A percentile compares a stretch with the other conserved stretches of the same genome.
Evolutionary conservation across 2,888 invertebrate species (phyloP).

Genomic region (Drosophila eohydei): DNA sequence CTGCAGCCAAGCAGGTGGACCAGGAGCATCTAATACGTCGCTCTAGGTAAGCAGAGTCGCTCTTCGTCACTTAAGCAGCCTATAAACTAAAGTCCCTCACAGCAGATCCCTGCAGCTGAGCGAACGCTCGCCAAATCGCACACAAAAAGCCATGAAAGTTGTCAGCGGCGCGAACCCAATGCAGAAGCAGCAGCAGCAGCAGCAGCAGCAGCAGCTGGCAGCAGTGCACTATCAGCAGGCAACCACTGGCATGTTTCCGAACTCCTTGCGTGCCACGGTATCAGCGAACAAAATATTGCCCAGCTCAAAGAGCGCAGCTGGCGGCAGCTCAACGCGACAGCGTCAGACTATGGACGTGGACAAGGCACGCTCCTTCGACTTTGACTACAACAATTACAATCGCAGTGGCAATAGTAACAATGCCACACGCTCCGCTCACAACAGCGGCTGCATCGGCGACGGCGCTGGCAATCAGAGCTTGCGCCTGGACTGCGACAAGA

Average conservation of each 20-base stretch:
- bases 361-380: slow-evolving; percentile 84
- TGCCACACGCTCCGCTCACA: slow-evolving; percentile 31
- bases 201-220: slow-evolving; percentile 25
- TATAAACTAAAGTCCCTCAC: slow-evolving; percentile 10
- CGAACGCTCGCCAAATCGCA: slow-evolving; percentile 86
- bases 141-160: slow-evolving; percentile 83
- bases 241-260: slow-evolving; percentile 76
- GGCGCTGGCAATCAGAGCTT: slow-evolving; percentile 76
- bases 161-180: slow-evolving; percentile 63
- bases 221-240: slow-evolving; percentile 48
- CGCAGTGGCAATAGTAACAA: slow-evolving; percentile 30
- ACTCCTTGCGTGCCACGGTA: slow-evolving; percentile 74
- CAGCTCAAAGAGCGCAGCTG: slow-evolving; percentile 41
- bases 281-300: slow-evolving; percentile 57
- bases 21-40: slow-evolving; percentile 84
- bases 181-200: slow-evolving; percentile 24
- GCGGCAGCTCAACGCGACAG: slow-evolving; percentile 34
- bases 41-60: slow-evolving; percentile 80
- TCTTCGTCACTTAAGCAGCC: not conserved
- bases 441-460: slow-evolving; percentile 57
- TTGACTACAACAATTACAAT: slow-evolving; percentile 83
- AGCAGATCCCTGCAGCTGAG: slow-evolving; percentile 88
- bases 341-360: slow-evolving; percentile 79
- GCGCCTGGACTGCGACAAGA: slow-evolving; percentile 84
- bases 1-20: slow-evolving; percentile 78